Conservation (phyloP, 2,113 vertebrate species). For the Laticauda laticaudata region DNA sequence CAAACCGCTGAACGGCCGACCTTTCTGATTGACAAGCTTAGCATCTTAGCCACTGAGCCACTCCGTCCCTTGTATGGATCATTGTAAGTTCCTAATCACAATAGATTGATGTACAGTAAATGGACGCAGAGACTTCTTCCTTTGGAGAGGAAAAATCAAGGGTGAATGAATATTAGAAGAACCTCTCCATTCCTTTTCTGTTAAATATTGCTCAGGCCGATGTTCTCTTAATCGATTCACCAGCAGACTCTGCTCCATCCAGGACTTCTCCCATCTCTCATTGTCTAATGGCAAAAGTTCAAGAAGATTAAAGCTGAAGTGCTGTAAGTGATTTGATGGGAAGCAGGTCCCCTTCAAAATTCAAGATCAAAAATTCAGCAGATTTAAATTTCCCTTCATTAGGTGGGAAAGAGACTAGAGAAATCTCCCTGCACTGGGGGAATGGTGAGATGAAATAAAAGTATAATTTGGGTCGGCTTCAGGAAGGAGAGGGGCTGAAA, state of each 20-base stretch:
- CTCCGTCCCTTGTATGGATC: background rate
- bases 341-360: background rate
- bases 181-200: background rate
- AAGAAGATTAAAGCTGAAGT: slow-evolving; percentile 20
- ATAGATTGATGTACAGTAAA: background rate
- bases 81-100: background rate
- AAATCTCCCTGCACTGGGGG: background rate
- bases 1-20: no score
- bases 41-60: no score
- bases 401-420: background rate
- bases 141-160: background rate
- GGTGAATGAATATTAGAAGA: background rate
- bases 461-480: background rate
- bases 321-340: slow-evolving; percentile 6
- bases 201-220: background rate
- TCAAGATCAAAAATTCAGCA: background rate
- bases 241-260: background rate
- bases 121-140: background rate
- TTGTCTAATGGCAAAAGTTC: slow-evolving; percentile 5
- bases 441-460: background rate
- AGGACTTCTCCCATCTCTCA: background rate
- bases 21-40: no score
- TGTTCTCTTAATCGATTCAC: background rate
- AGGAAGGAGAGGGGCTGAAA: background rate
- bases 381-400: background rate